Evolutionary conservation across 1,140 invertebrate genomes (phyloP), one percentile per base, ranked within the genome.

Genomic region (Neocloeon triangulifer): DNA sequence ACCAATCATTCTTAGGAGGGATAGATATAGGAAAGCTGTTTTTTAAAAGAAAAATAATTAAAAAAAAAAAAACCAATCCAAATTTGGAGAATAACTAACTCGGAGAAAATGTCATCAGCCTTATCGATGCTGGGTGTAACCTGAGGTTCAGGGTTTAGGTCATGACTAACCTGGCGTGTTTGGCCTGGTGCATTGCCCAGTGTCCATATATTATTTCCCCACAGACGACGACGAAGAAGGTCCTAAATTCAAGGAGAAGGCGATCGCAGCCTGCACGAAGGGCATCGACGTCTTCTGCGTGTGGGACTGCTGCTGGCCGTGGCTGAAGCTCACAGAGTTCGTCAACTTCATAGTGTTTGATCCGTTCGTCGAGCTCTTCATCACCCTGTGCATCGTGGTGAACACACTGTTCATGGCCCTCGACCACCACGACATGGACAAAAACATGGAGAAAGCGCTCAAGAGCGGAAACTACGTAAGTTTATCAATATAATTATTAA

Each of bases 371-470:
- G 92, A 97, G 53, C 62, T 96, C 37, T 95, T 96, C 57, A 96
- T 97, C 51, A 96, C 89, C 5, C 62, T 96, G 23, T 96, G 89
- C 57, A 97, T 97, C 56, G 80, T 95, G 31, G 80, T 94, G 39
- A 97, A 97, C 51, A 97, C 92, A 1, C 61, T 91, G 34, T 96
- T 96, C 59, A 96, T 97, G 91, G 89, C 88, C 8, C 60, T 94
- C 51, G 91, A 96, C 58, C 85, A 94, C 50, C 77, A 94, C 54
- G 74, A 84, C 37, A 94, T 92, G 84, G 69, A 86, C 49, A 69
- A 66, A 46, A 69, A 78, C 46, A 72, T 88, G 65, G 75, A 81
- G 30, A 66, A 57, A 33, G 66, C 80, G n/a, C 64, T 91, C 25
- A 78, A 82, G 52, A 77, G 68, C 45, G 86, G 84, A 46, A 97